phyloP scores from a whole-genome alignment of 2,113 vertebrate species.

The Euleptes europaea region DNA sequence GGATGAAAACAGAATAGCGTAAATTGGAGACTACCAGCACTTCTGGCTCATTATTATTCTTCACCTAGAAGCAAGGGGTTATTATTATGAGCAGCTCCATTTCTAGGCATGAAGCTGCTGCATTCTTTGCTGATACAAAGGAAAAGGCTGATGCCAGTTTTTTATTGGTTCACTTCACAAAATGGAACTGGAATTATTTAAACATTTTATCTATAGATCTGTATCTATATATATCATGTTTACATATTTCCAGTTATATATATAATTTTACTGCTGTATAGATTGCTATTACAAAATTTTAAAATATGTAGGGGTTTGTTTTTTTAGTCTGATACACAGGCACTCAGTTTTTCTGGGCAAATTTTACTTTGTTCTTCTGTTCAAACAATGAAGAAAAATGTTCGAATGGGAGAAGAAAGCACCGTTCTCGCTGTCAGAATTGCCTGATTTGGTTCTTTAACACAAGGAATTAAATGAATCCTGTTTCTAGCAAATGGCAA shows the following conservation, averaged over 20 bases:
- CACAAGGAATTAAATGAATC: conserved; percentile 39
- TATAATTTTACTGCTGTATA: neutral
- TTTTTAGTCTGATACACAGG: conserved; percentile 1
- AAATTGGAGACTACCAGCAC: neutral
- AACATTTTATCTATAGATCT: neutral
- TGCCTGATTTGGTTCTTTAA: conserved; percentile 50
- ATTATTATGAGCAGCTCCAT: neutral
- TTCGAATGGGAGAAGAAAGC: conserved; percentile 48
- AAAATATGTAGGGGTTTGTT: neutral
- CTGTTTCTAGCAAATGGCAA: conserved; percentile 37
- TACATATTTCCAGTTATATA: too few relatives aligned
- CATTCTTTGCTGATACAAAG: neutral
- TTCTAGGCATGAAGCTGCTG: neutral
- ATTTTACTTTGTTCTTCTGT: conserved; percentile 6
- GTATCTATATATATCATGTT: too few relatives aligned
- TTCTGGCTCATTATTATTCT: neutral
- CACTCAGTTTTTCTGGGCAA: neutral
- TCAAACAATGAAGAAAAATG: conserved; percentile 22
- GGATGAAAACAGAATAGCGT: neutral
- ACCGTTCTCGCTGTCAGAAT: conserved; percentile 28
- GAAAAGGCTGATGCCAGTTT: conserved; percentile 24
- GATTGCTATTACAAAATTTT: conserved; percentile 21
- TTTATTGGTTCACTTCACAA: conserved; percentile 28
- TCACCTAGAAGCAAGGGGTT: neutral
- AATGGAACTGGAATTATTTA: conserved; percentile 43